These are phyloP conservation scores for Eurystomus glaucurus DNA, from an alignment of 2,797 vertebrate species.

Conservation along the genomic window DNA sequence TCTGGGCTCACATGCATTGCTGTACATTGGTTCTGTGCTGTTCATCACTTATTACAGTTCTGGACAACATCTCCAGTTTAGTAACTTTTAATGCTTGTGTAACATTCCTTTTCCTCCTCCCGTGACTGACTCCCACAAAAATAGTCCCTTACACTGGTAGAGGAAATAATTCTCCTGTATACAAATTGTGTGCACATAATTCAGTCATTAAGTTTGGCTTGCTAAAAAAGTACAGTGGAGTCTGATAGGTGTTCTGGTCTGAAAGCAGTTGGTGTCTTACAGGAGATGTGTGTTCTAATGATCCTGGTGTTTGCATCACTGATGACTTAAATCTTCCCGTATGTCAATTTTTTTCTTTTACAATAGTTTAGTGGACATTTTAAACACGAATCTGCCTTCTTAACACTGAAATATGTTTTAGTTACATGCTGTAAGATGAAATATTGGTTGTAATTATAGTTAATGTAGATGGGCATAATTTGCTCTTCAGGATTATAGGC, in stretches of 20 bases:
- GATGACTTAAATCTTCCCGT: neutral
- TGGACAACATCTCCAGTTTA: neutral
- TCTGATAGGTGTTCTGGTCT: neutral
- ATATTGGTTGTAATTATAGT: neutral
- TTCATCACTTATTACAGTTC: neutral
- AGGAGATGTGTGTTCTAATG: neutral
- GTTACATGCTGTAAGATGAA: neutral
- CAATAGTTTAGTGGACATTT: neutral
- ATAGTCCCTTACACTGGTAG: neutral
- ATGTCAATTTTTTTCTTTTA: neutral
- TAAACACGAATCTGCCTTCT: neutral
- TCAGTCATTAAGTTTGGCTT: neutral
- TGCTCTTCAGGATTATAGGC: neutral
- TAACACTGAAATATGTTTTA: neutral
- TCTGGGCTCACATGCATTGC: rapidly evolving
- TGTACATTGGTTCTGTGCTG: neutral
- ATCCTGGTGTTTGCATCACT: neutral
- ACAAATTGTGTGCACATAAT: neutral
- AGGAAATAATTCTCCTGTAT: neutral
- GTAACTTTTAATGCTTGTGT: neutral
- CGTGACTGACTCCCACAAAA: neutral
- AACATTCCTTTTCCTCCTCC: neutral
- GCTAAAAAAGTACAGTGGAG: neutral
- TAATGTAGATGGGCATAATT: neutral
- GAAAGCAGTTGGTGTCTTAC: neutral